phyloP scores from a whole-genome alignment of 2,888 invertebrate species.

The Dendrolimus houi region DNA sequence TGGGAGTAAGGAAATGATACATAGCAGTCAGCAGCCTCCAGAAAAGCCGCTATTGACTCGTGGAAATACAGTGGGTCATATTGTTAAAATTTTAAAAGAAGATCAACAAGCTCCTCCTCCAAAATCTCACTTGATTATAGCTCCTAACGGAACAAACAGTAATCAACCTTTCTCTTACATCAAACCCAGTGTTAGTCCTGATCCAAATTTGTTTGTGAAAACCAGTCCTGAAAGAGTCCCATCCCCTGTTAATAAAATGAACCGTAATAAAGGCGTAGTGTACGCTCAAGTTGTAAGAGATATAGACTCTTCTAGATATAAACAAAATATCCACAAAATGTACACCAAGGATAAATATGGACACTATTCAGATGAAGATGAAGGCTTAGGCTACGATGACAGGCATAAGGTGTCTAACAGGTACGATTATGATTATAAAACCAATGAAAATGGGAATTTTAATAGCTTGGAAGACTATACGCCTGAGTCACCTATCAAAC shows the following conservation, averaged over 20 bases:
- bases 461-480: conserved; percentile 58
- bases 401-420: conserved; percentile 52
- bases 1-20: conserved; percentile 79
- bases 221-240: conserved; percentile 66
- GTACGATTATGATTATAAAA: conserved; percentile 65
- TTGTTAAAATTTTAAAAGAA: conserved; percentile 84
- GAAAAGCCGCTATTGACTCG: conserved; percentile 82
- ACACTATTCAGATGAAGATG: conserved; percentile 85
- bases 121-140: conserved; percentile 78
- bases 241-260: conserved; percentile 64
- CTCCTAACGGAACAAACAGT: conserved; percentile 79
- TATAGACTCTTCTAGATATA: conserved; percentile 38
- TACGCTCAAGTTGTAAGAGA: conserved; percentile 85
- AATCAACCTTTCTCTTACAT: conserved; percentile 91
- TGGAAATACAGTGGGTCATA: conserved; percentile 84
- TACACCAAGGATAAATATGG: conserved; percentile 68
- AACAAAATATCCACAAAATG: conserved; percentile 39
- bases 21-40: conserved; percentile 83
- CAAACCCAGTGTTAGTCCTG: conserved; percentile 74
- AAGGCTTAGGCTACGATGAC: conserved; percentile 86
- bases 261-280: conserved; percentile 78
- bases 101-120: conserved; percentile 82
- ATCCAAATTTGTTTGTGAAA: conserved; percentile 57
- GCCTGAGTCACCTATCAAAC: conserved; percentile 78
- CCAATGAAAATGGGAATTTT: conserved; percentile 62